Evolutionary conservation across 2,113 vertebrate species (phyloP).

Genomic region (Paraplagusia blochii): DNA sequence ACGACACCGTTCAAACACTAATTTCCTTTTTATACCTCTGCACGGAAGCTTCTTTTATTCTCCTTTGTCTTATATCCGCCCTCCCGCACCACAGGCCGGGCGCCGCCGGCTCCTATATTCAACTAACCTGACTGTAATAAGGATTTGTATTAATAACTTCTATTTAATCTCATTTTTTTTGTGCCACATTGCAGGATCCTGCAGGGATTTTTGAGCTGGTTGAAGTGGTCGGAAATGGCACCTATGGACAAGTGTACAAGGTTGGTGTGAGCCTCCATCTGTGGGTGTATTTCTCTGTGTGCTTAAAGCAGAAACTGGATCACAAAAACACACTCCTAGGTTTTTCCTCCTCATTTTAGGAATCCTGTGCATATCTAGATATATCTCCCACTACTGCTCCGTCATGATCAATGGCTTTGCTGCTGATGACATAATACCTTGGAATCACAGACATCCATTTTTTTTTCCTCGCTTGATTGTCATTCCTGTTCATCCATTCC

Average conservation of each 20-base stretch:
- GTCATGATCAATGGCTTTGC: constrained; percentile 17
- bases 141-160: neutral
- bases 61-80: constrained; percentile 68
- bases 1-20: too few relatives aligned
- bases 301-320: constrained; percentile 62
- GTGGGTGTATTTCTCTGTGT: constrained; percentile 68
- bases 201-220: constrained; percentile 89
- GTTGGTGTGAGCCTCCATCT: constrained; percentile 75
- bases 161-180: neutral
- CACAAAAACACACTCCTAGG: constrained; percentile 47
- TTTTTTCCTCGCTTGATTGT: constrained; percentile 4
- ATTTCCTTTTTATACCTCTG: constrained; percentile 1
- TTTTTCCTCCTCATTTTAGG: constrained; percentile 2
- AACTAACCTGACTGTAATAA: constrained; percentile 24
- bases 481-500: constrained; percentile 36
- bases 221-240: constrained; percentile 89
- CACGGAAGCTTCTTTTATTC: constrained; percentile 24
- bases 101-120: constrained; percentile 44
- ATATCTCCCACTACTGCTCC: constrained; percentile 11
- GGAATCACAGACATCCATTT: constrained; percentile 22
- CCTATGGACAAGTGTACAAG: constrained; percentile 91
- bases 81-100: constrained; percentile 27
- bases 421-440: constrained; percentile 50
- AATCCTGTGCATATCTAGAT: constrained; percentile 19
- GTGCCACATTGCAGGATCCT: constrained; percentile 75